Evolutionary conservation across 2,113 vertebrate species (phyloP).

Genomic region (Xyliphius kryptos): DNA sequence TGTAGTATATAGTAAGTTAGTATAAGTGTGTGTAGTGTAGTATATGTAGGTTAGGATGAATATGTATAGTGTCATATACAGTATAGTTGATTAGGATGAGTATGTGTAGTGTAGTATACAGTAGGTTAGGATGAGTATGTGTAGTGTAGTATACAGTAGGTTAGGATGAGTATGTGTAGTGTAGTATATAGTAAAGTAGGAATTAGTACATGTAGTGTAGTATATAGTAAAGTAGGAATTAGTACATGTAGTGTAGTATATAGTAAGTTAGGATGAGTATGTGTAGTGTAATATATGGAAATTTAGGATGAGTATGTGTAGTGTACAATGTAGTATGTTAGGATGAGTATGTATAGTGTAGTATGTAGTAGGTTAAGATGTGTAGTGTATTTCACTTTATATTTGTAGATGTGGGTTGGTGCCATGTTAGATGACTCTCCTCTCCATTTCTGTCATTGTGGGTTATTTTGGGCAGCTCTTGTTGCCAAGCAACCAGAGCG

Average conservation of each 20-base stretch:
- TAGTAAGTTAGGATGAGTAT: neutral
- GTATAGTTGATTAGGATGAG: too few relatives aligned
- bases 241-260: neutral
- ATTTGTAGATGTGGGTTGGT: conserved; percentile 12
- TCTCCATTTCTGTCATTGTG: conserved; percentile 50
- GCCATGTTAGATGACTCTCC: conserved; percentile 38
- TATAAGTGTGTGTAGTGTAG: neutral
- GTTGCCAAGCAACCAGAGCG: conserved; percentile 53
- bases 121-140: too few relatives aligned
- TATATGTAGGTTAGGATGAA: neutral
- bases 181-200: neutral
- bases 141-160: too few relatives aligned
- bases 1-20: neutral
- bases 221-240: neutral
- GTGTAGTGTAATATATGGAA: neutral
- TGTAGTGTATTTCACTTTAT: neutral
- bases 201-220: neutral
- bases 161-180: neutral
- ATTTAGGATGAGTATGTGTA: too few relatives aligned
- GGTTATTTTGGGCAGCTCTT: conserved; percentile 50
- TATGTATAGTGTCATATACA: neutral
- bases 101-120: too few relatives aligned
- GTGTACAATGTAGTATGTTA: neutral
- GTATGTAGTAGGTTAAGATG: neutral
- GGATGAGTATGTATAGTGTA: neutral